Conservation (phyloP, 1,140 invertebrate genomes). For the Thalassaphorura encarpata region DNA sequence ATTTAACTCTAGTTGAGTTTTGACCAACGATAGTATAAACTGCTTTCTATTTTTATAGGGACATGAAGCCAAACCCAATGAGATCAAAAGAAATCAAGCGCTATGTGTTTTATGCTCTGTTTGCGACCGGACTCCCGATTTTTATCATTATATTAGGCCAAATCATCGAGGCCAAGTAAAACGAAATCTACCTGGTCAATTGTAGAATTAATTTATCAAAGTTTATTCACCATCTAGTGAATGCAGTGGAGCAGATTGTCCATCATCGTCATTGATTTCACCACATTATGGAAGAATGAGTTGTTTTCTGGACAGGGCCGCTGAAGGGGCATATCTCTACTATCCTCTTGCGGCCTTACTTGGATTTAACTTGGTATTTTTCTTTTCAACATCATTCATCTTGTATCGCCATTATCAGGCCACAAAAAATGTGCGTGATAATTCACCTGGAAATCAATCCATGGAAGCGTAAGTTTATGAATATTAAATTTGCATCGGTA, state of each 20-base stretch:
- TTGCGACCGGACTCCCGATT: constrained; percentile 5
- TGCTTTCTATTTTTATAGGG: constrained; percentile 4
- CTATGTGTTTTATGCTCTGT: background rate
- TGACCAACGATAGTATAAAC: no score
- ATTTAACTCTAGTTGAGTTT: no score
- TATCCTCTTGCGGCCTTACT: constrained; percentile 15
- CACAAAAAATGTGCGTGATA: background rate
- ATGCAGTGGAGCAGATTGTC: no score
- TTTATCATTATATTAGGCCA: background rate
- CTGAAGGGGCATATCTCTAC: constrained; percentile 21
- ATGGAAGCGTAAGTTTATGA: background rate
- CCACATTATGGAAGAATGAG: no score
- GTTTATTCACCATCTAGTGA: no score
- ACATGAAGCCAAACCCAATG: background rate
- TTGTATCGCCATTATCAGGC: constrained; percentile 7
- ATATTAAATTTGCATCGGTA: background rate
- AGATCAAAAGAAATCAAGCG: background rate
- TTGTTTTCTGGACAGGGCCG: constrained; percentile 19
- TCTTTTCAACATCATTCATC: constrained; percentile 15
- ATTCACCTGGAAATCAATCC: background rate
- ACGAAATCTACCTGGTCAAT: no score
- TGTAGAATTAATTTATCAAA: no score
- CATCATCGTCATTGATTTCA: no score
- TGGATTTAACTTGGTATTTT: constrained; percentile 17
- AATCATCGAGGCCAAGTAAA: background rate